Conservation (phyloP, 53 echinoderm and acorn worm genomes). For the Holothuria leucospilota region DNA sequence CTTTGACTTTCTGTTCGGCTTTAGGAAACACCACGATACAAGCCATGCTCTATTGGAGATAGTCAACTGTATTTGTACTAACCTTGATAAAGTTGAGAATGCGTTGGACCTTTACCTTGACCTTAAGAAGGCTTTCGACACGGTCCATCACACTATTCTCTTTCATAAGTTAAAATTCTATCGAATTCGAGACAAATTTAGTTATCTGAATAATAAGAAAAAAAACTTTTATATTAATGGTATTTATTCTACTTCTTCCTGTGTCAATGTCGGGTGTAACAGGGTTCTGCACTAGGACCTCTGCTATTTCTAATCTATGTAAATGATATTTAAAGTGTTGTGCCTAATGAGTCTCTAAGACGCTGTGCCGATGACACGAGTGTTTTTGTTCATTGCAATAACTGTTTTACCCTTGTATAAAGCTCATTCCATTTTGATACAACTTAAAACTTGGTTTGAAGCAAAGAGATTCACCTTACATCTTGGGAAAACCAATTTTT, state of each 20-base stretch:
- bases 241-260: too few species aligned
- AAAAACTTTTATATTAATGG: neutral
- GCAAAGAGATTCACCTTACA: conserved; percentile 12
- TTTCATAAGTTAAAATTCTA: neutral
- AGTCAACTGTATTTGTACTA: too few species aligned
- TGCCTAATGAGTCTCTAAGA: neutral
- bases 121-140: neutral
- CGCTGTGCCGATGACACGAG: conserved; percentile 10
- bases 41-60: too few species aligned
- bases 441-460: neutral
- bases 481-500: too few species aligned
- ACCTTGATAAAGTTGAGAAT: too few species aligned
- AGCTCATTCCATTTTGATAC: neutral
- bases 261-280: conserved; percentile 7
- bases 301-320: conserved; percentile 5
- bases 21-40: too few species aligned
- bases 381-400: neutral
- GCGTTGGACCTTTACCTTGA: too few species aligned
- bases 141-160: neutral
- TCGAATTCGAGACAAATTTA: conserved; percentile 14
- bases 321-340: conserved; percentile 16
- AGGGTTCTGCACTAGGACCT: neutral
- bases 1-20: too few species aligned
- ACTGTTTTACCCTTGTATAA: neutral
- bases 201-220: neutral